Evolutionary conservation across 2,797 vertebrate genomes (phyloP).

Genomic region (Eulemur coronatus): DNA sequence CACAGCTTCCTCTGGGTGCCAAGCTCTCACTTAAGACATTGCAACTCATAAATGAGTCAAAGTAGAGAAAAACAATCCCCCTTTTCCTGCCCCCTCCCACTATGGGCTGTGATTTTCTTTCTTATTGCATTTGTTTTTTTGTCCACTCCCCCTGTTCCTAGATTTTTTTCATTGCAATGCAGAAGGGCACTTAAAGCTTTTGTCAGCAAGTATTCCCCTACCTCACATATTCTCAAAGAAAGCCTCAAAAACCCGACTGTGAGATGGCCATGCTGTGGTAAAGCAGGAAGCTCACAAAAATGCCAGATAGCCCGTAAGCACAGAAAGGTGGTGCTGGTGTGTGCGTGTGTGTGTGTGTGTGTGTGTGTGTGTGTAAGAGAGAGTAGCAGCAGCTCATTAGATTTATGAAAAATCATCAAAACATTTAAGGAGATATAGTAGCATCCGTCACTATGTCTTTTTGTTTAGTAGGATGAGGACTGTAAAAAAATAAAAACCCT

Average conservation of each 20-base stretch:
- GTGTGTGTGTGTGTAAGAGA: background rate
- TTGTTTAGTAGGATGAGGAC: constrained; percentile 58
- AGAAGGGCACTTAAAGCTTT: constrained; percentile 59
- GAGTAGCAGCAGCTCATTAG: constrained; percentile 41
- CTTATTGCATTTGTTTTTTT: background rate
- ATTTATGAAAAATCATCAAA: constrained; percentile 74
- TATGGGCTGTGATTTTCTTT: background rate
- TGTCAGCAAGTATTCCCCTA: constrained; percentile 73
- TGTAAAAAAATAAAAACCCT: constrained; percentile 46
- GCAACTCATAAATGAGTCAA: constrained; percentile 69
- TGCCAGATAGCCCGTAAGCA: constrained; percentile 58
- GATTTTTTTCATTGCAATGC: constrained; percentile 22
- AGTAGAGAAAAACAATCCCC: constrained; percentile 51
- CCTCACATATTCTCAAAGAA: constrained; percentile 63
- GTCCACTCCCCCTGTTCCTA: background rate
- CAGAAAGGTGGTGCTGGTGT: constrained; percentile 2
- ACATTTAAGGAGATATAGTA: constrained; percentile 48
- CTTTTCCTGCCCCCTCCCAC: constrained; percentile 4
- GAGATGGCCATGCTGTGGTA: constrained; percentile 63
- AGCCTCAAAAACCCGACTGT: constrained; percentile 60
- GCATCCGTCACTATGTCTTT: constrained; percentile 56
- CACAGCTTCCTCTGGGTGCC: constrained; percentile 39
- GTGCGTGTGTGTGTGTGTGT: background rate
- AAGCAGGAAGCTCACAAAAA: constrained; percentile 76
- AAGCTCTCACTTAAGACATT: constrained; percentile 63